Evolutionary conservation across 2,797 vertebrate species (phyloP).

Genomic region (Corythornis leucogaster): DNA sequence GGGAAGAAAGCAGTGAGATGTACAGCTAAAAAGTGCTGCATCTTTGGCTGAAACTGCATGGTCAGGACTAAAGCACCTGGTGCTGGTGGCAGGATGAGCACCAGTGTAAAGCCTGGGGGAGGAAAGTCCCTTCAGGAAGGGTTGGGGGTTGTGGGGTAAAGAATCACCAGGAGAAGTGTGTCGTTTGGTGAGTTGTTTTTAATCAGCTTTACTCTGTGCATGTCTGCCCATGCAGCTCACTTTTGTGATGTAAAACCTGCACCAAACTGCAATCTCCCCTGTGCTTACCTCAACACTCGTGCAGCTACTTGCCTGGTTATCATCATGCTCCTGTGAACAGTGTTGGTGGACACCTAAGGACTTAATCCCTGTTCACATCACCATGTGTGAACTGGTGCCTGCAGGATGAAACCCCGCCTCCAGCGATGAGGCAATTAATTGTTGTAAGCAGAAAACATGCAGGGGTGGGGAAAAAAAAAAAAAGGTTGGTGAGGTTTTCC

Average conservation of each 20-base stretch:
- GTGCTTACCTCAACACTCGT: not conserved
- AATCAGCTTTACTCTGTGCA: not conserved
- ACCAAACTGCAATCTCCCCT: not conserved
- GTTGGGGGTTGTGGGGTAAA: not conserved
- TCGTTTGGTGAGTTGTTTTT: not conserved
- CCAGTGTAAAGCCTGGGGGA: not conserved
- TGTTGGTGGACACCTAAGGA: conserved; percentile 34
- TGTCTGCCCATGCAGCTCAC: not conserved
- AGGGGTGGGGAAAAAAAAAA: not conserved
- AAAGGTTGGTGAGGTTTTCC: not conserved
- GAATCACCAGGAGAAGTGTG: not conserved
- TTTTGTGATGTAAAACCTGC: not conserved
- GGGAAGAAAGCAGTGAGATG: not conserved
- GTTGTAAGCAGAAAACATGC: not conserved
- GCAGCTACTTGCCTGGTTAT: conserved; percentile 25
- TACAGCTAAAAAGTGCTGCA: not conserved
- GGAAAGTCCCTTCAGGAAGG: not conserved
- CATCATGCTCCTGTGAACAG: not conserved
- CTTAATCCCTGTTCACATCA: not conserved
- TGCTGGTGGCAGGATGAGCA: not conserved
- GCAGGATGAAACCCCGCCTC: conserved; percentile 14
- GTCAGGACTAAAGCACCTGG: not conserved
- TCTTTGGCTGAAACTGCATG: not conserved
- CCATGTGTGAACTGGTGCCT: not conserved
- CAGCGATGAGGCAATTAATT: conserved; percentile 31